Conservation (phyloP, 2,797 vertebrate genomes). For the Oophaga sylvatica region DNA sequence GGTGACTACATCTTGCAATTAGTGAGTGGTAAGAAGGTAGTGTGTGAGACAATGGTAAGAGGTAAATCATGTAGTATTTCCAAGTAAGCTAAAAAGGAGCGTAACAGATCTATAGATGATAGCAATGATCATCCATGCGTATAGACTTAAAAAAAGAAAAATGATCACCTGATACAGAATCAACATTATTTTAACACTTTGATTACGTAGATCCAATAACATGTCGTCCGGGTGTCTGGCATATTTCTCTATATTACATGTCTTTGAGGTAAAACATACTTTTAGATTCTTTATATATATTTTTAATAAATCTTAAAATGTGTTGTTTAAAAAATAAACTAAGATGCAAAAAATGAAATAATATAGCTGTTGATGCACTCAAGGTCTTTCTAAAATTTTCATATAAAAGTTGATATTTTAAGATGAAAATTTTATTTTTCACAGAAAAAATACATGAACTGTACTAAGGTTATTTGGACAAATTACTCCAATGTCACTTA, state of each 20-base stretch:
- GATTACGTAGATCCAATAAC: neutral
- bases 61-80: too few relatives aligned
- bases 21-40: too few relatives aligned
- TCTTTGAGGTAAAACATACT: neutral
- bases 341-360: neutral
- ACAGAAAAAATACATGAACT: neutral
- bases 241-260: neutral
- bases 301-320: neutral
- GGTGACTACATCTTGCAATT: too few relatives aligned
- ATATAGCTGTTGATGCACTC: neutral
- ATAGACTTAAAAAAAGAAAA: too few relatives aligned
- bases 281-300: neutral
- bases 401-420: neutral
- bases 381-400: neutral
- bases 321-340: neutral
- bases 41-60: too few relatives aligned
- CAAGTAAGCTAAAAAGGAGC: too few relatives aligned
- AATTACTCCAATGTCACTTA: too few relatives aligned
- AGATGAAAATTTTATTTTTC: neutral
- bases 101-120: neutral
- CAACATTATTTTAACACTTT: neutral
- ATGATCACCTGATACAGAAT: neutral
- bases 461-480: neutral
- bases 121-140: neutral
- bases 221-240: neutral